phyloP scores from a whole-genome alignment of 1,140 invertebrate species.

The Mylabris phalerata region DNA sequence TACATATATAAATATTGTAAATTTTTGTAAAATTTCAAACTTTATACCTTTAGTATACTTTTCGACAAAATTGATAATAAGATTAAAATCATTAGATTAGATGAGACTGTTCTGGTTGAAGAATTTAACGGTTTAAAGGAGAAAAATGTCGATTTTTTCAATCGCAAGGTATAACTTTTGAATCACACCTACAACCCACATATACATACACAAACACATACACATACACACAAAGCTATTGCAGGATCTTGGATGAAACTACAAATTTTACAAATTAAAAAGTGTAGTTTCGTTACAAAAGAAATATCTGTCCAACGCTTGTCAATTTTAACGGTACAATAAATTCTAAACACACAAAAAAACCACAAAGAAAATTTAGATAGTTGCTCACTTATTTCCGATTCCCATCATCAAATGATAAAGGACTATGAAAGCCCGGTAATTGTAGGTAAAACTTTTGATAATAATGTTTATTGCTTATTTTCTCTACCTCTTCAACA shows the following conservation, averaged over 20 bases:
- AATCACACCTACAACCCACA: background rate
- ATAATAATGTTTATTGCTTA: too few relatives aligned
- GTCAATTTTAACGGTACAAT: slow-evolving; percentile 35
- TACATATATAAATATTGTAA: slow-evolving; percentile 1
- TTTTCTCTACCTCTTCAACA: too few relatives aligned
- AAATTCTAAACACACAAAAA: slow-evolving; percentile 23
- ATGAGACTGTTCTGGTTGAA: background rate
- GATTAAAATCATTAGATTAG: too few relatives aligned
- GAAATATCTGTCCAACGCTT: slow-evolving; percentile 34
- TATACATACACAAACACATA: slow-evolving; percentile 4
- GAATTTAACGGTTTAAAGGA: background rate
- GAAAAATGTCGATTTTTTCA: background rate
- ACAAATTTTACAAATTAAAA: too few relatives aligned
- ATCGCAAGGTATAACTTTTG: slow-evolving; percentile 9
- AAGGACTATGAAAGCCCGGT: too few relatives aligned
- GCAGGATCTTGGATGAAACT: too few relatives aligned
- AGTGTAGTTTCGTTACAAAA: background rate
- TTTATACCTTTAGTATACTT: slow-evolving; percentile 12
- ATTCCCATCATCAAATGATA: background rate
- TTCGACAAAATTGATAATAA: background rate
- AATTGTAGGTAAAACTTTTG: too few relatives aligned
- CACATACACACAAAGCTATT: background rate
- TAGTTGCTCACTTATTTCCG: slow-evolving; percentile 20
- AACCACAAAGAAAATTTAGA: background rate
- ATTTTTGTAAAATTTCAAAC: slow-evolving; percentile 17